Evolutionary conservation across 2,113 vertebrate genomes (phyloP), one percentile per base, ranked within the genome.

Genomic region (Calyptommatus sinebrachiatus): DNA sequence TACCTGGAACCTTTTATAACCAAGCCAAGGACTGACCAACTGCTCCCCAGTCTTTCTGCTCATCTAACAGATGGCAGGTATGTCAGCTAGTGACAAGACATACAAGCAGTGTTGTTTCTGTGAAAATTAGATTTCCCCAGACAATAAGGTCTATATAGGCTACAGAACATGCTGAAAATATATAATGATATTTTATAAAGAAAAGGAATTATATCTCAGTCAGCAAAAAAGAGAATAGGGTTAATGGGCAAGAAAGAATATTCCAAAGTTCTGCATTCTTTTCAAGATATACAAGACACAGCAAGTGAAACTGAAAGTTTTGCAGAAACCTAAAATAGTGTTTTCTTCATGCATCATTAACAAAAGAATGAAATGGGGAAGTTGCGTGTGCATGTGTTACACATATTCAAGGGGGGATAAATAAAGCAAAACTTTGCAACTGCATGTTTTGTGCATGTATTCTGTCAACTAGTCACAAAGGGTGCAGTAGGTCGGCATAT

Each of bases 1-100:
- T 81, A 85, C 31, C 81, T 86, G 85, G 63, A 48, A 84, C 18
- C 50, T 83, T 68, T 83, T 41, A 28, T 57, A 77, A 86, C 87
- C 83, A 77, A 86, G 31, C 72, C 77, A 12, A 48, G 61, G 21
- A 73, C 61, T 84, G 26, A 88, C 83, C 66, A 87, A 69, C 69
- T 0, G 67, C 29, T 71, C 9, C 71, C 80, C 18, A 48, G 22
- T 26, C 69, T 57, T 73, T 86, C 73, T 73, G 45, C 2, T 7
- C 35, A 46, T 57, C 7, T 65, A 77, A 76, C 70, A 89, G 75
- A 71, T 91, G 74, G 31, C 80, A 35, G 86, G 29, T 65, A 46
- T 61, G 29, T 1, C 48, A 75, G 41, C 71, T 79, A 31, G 6
- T 77, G 80, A 80, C 71, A 81, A 41, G 77, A 76, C 82, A 67